phyloP scores from a whole-genome alignment of 2,797 vertebrate genomes.

The Acestrorhynchus altus region DNA sequence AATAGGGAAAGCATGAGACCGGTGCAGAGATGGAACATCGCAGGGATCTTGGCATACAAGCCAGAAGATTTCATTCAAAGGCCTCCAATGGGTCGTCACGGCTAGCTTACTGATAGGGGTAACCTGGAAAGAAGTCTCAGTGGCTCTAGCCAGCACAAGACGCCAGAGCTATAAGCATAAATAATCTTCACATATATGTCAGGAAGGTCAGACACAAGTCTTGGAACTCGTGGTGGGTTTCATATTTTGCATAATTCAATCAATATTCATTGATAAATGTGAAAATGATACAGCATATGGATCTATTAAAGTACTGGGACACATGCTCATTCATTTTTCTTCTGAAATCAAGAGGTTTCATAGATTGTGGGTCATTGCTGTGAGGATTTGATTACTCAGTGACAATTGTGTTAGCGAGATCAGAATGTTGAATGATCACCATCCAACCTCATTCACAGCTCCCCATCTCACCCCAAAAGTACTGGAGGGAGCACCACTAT shows the following conservation, averaged over 20 bases:
- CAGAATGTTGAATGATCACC: no score
- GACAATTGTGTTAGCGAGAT: no score
- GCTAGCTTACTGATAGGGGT: background rate
- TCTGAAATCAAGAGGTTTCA: no score
- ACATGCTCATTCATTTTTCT: no score
- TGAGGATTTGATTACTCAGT: no score
- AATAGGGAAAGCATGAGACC: constrained; percentile 7
- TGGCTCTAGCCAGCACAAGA: background rate
- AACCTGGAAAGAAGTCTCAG: background rate
- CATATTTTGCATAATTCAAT: background rate
- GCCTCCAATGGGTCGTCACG: background rate
- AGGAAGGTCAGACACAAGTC: background rate
- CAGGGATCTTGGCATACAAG: background rate
- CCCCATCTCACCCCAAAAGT: no score
- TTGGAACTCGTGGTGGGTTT: background rate
- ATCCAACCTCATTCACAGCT: no score
- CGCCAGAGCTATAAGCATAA: background rate
- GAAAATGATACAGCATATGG: background rate
- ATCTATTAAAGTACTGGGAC: no score
- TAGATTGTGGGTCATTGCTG: no score
- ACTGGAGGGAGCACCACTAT: no score
- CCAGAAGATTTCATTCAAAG: background rate
- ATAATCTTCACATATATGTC: background rate
- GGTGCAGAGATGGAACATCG: background rate
- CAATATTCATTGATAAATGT: background rate